These are phyloP conservation scores for Mythimna impura DNA, from an alignment of 2,888 invertebrate genomes.

Conservation along the genomic window DNA sequence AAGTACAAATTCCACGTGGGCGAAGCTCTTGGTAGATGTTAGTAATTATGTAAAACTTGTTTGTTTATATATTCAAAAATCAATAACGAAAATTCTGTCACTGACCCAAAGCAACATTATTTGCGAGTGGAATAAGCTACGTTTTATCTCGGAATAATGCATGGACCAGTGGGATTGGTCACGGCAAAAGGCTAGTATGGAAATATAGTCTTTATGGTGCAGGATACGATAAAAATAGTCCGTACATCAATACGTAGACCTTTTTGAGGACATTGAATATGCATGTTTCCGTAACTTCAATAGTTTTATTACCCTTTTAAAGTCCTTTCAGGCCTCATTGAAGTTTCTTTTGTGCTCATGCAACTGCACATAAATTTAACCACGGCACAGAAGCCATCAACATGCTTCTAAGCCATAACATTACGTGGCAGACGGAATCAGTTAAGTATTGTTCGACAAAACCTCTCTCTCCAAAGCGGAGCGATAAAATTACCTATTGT, in stretches of 20 bases:
- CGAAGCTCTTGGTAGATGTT: too few species aligned
- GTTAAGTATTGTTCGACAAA: constrained; percentile 71
- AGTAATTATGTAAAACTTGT: not conserved
- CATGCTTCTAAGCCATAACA: constrained; percentile 51
- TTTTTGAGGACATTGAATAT: constrained; percentile 12
- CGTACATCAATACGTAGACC: not conserved
- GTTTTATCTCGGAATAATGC: not conserved
- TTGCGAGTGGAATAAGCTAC: not conserved
- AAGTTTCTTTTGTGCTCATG: constrained; percentile 40
- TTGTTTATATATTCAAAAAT: not conserved
- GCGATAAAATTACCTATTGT: constrained; percentile 85
- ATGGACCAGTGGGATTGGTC: not conserved
- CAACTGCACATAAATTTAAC: constrained; percentile 41
- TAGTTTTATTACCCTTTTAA: constrained; percentile 25
- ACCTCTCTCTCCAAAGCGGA: constrained; percentile 72
- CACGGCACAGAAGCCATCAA: constrained; percentile 43
- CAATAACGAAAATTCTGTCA: not conserved
- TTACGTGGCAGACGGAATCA: constrained; percentile 64
- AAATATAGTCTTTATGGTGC: too few species aligned
- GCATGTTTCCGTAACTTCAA: constrained; percentile 11
- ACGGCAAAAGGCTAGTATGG: not conserved
- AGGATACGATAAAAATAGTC: not conserved
- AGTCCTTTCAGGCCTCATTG: constrained; percentile 22
- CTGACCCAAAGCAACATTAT: not conserved
- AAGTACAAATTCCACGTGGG: too few species aligned